phyloP scores from a whole-genome alignment of 2,797 vertebrate genomes.

The Notamacropus eugenii region DNA sequence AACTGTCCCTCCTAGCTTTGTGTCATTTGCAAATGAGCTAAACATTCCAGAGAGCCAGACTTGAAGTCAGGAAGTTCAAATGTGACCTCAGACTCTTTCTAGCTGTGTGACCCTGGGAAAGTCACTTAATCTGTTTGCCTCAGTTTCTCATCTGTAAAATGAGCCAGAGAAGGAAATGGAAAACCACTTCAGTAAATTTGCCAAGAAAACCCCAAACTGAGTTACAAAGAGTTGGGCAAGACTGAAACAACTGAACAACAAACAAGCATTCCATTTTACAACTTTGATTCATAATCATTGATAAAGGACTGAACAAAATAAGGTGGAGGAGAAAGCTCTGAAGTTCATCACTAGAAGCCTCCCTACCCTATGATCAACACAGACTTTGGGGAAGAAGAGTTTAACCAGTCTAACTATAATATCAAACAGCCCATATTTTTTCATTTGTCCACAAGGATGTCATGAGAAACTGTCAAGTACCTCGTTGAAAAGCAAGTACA shows the following conservation, averaged over 20 bases:
- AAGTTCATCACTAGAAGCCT: neutral
- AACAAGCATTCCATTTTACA: neutral
- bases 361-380: neutral
- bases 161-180: neutral
- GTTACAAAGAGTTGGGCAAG: neutral
- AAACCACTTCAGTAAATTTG: neutral
- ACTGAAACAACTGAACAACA: neutral
- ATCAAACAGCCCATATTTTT: neutral
- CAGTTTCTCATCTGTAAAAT: neutral
- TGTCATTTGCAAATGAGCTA: neutral
- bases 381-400: neutral
- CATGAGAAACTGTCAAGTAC: neutral
- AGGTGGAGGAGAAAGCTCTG: neutral
- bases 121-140: neutral
- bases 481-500: neutral
- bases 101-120: neutral
- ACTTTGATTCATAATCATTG: neutral
- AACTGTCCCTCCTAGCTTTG: neutral
- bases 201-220: neutral
- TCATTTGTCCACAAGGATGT: neutral
- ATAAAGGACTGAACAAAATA: neutral
- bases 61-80: neutral
- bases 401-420: neutral
- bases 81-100: neutral
- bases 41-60: neutral